Evolutionary conservation across 1,140 invertebrate genomes (phyloP).

Genomic region (Formica exsecta): DNA sequence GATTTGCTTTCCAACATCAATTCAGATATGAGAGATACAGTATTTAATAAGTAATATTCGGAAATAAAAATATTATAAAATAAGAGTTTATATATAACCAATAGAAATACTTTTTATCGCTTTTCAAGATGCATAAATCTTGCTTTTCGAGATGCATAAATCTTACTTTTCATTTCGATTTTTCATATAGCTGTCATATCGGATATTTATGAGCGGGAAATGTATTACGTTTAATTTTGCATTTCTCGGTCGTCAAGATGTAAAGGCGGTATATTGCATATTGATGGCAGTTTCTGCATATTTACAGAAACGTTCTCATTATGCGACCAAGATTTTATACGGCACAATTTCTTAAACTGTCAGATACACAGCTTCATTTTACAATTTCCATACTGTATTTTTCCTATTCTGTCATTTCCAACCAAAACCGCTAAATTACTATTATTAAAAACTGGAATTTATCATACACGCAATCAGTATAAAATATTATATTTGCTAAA

Average conservation of each 20-base stretch:
- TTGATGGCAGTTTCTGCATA: conserved; percentile 47
- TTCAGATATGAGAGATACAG: not conserved
- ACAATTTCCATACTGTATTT: conserved; percentile 30
- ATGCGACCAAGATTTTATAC: conserved; percentile 56
- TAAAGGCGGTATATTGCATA: conserved; percentile 32
- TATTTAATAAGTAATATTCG: conserved; percentile 1
- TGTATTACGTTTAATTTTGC: conserved; percentile 53
- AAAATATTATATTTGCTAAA: conserved; percentile 33
- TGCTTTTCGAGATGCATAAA: not conserved
- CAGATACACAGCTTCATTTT: conserved; percentile 47
- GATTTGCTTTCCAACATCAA: not conserved
- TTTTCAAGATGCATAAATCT: not conserved
- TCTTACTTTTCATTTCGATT: conserved; percentile 29
- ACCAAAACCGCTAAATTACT: conserved; percentile 26
- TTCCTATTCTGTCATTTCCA: conserved; percentile 22
- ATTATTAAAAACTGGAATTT: conserved; percentile 21
- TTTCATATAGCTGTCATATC: conserved; percentile 47
- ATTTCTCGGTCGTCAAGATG: conserved; percentile 27
- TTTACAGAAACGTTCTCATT: conserved; percentile 57
- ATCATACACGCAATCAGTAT: not conserved
- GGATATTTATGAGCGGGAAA: conserved; percentile 46
- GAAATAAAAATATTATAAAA: not conserved
- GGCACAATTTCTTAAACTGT: conserved; percentile 59
- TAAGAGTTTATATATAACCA: not conserved
- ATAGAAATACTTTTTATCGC: not conserved